A percentile compares a stretch with the other conserved stretches of the same genome.
phyloP scores from a whole-genome alignment of 1,140 invertebrate species.

The Drosophila nigrodunni region DNA sequence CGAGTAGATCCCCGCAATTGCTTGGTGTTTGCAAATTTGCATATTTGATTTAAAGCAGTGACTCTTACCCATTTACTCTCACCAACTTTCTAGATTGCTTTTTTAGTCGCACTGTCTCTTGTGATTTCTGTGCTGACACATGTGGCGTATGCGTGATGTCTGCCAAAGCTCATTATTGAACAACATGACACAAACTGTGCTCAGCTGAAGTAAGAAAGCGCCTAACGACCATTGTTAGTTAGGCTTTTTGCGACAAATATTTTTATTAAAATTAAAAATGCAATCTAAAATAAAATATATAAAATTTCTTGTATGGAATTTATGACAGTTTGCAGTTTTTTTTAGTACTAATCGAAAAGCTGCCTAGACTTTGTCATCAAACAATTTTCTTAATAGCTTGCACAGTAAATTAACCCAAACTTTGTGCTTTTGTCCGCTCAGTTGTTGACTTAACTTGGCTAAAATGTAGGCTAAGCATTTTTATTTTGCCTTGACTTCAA shows the following conservation, averaged over 20 bases:
- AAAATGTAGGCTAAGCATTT: constrained; percentile 48
- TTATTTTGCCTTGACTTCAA: constrained; percentile 29
- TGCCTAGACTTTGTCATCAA: no score
- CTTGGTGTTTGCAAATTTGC: constrained; percentile 54
- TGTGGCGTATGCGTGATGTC: constrained; percentile 23
- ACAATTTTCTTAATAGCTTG: no score
- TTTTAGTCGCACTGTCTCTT: no score
- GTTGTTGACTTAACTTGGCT: constrained; percentile 29
- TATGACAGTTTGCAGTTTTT: no score
- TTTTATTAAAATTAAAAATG: no score
- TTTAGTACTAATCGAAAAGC: no score
- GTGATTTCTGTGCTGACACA: constrained; percentile 2
- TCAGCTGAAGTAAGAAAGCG: background rate
- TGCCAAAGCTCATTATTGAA: constrained; percentile 13
- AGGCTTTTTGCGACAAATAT: background rate
- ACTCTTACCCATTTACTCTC: constrained; percentile 3
- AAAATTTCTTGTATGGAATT: no score
- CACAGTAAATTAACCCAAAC: background rate
- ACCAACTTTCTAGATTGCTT: background rate
- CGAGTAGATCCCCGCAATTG: constrained; percentile 4
- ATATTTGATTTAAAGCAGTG: constrained; percentile 67
- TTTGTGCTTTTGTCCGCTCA: constrained; percentile 32
- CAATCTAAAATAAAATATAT: no score
- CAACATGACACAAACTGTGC: background rate
- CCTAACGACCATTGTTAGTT: background rate